These are phyloP conservation scores for Bombus soroeensis DNA, from an alignment of 1,140 invertebrate species.

Conservation along the genomic window DNA sequence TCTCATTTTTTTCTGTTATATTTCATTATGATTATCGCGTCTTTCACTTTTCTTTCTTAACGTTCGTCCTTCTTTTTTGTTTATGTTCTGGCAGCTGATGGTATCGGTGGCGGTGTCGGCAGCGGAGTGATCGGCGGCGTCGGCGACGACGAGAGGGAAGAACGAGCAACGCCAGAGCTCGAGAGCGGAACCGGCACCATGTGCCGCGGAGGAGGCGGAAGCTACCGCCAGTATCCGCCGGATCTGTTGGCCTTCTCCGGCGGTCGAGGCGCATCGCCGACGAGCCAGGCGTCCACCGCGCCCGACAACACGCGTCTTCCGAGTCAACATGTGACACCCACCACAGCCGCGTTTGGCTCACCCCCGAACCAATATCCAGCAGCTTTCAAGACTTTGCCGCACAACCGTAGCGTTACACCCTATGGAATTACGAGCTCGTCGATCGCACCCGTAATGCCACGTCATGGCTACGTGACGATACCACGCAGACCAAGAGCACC, in stretches of 20 bases:
- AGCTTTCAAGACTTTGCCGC: constrained; percentile 87
- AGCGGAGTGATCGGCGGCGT: constrained; percentile 65
- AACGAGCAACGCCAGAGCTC: constrained; percentile 77
- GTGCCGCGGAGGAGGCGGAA: constrained; percentile 76
- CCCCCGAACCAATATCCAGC: constrained; percentile 76
- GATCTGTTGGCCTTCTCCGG: constrained; percentile 91
- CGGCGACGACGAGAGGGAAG: constrained; percentile 70
- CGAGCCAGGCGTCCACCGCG: constrained; percentile 89
- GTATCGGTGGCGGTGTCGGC: constrained; percentile 71
- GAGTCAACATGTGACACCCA: constrained; percentile 81
- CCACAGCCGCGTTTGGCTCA: constrained; percentile 74
- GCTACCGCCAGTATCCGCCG: constrained; percentile 87
- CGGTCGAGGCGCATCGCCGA: constrained; percentile 82
- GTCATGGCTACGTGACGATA: constrained; percentile 92
- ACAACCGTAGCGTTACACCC: constrained; percentile 88
- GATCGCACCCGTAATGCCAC: constrained; percentile 85
- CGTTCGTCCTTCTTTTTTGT: constrained; percentile 68
- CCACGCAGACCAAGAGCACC: constrained; percentile 91
- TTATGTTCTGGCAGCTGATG: constrained; percentile 75
- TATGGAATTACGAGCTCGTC: constrained; percentile 84
- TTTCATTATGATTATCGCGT: constrained; percentile 15
- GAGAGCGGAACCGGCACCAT: constrained; percentile 77
- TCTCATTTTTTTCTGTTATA: background rate
- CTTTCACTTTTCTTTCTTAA: constrained; percentile 64
- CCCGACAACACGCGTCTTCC: constrained; percentile 86